These are phyloP conservation scores for Myanophis thanlyinensis DNA, from an alignment of 2,113 vertebrate genomes.

Conservation along the genomic window DNA sequence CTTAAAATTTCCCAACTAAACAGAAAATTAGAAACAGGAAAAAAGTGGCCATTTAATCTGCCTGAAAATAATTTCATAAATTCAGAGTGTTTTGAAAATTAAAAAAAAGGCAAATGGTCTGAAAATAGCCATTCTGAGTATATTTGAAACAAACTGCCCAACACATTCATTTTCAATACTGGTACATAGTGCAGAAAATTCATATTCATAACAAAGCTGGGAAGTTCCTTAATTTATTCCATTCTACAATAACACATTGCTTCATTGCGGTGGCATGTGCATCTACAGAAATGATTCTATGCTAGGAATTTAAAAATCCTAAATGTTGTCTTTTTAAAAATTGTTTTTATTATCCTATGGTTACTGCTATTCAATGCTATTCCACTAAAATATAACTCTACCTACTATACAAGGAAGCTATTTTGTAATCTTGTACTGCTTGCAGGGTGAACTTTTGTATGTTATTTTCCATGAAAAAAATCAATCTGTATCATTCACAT, in stretches of 20 bases:
- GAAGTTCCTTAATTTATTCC: neutral
- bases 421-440: neutral
- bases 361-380: neutral
- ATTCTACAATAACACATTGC: neutral
- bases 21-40: neutral
- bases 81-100: neutral
- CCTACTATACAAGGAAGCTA: neutral
- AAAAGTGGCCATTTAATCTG: neutral
- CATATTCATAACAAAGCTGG: neutral
- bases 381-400: neutral
- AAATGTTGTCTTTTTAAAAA: neutral
- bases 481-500: too few species aligned
- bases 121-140: neutral
- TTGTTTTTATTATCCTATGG: neutral
- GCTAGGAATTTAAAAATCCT: neutral
- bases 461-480: neutral
- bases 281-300: neutral
- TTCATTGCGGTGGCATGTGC: neutral
- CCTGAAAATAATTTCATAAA: neutral
- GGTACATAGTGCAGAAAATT: neutral
- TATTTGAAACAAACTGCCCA: neutral
- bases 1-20: neutral
- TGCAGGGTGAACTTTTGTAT: neutral
- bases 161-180: neutral
- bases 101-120: neutral